Evolutionary conservation across 1,140 invertebrate genomes (phyloP), one percentile per base, ranked within the genome.

Genomic region (Temnothorax longispinosus): DNA sequence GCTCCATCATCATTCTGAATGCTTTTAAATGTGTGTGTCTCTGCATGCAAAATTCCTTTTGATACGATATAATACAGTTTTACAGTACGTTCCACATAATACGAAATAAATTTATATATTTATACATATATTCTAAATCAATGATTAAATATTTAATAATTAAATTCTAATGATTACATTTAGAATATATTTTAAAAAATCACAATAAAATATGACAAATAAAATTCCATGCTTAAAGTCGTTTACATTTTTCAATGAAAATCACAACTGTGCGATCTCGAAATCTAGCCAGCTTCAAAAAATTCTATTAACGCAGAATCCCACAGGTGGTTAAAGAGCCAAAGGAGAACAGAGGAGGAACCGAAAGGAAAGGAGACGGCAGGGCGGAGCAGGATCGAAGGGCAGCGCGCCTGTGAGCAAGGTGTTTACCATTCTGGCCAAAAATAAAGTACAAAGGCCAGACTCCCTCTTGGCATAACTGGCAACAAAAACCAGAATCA

Each of bases 351-450:
- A 15, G 54, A 64, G 64, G 75, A 87, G 64, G 58, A 85, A 47
- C 65, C 35, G 75, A 89, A 71, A 86, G 77, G 52, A 69, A 50
- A 72, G 60, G 78, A 87, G 87, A 86, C 54, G 50, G 77, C 82
- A 92, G 89, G 92, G 88, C 78, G 71, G 50, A 27, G 71, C 80
- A 75, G 86, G 65, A 87, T 80, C 88, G 89, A 88, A 90, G 92
- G 92, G 93, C 94, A 93, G n/a, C n/a, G 93, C 93, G 94, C 93
- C 93, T 94, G 88, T 90, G 93, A 93, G 94, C 93, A 94, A 94
- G 94, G 94, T 94, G 93, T 95, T 94, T 94, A 94, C 93, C 93
- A 95, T 95, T 94, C 91, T 87, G 91, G 85, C 92, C 91, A 91
- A 94, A 94, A 94, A 94, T 94, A 93, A 94, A 94, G 91, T 93